phyloP scores from a whole-genome alignment of 2,797 vertebrate species.

The Acipenser ruthenus region DNA sequence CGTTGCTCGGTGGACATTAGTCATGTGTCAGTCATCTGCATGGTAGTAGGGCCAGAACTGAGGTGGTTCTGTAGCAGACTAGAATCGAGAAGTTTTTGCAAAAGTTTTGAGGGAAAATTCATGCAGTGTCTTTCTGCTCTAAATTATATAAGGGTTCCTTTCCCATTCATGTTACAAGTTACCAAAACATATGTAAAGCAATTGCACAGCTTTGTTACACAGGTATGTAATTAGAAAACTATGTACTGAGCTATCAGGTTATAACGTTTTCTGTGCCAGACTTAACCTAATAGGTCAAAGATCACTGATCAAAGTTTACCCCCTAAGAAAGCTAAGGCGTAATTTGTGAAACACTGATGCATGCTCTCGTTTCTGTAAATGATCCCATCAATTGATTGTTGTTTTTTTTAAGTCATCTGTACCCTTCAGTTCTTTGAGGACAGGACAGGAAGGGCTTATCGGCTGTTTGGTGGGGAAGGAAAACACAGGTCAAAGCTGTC shows the following conservation, averaged over 20 bases:
- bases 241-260: slow-evolving; percentile 64
- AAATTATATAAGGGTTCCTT: too few relatives aligned
- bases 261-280: slow-evolving; percentile 63
- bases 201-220: slow-evolving; percentile 34
- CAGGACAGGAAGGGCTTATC: slow-evolving; percentile 46
- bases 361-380: slow-evolving; percentile 65
- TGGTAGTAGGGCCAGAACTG: too few relatives aligned
- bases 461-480: slow-evolving; percentile 22
- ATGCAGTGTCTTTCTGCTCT: too few relatives aligned
- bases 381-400: slow-evolving; percentile 38
- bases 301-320: slow-evolving; percentile 63
- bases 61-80: too few relatives aligned
- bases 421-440: slow-evolving; percentile 42
- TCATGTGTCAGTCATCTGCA: too few relatives aligned
- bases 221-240: slow-evolving; percentile 54
- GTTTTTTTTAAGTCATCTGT: not conserved
- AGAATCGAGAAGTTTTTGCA: too few relatives aligned
- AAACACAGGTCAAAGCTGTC: slow-evolving; percentile 40
- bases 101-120: too few relatives aligned
- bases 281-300: slow-evolving; percentile 60
- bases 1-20: too few relatives aligned
- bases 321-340: slow-evolving; percentile 48
- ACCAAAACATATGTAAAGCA: slow-evolving; percentile 49
- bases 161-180: slow-evolving; percentile 11
- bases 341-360: slow-evolving; percentile 58